phyloP scores from a whole-genome alignment of 2,113 vertebrate species.

The Ancistrus triradiatus region DNA sequence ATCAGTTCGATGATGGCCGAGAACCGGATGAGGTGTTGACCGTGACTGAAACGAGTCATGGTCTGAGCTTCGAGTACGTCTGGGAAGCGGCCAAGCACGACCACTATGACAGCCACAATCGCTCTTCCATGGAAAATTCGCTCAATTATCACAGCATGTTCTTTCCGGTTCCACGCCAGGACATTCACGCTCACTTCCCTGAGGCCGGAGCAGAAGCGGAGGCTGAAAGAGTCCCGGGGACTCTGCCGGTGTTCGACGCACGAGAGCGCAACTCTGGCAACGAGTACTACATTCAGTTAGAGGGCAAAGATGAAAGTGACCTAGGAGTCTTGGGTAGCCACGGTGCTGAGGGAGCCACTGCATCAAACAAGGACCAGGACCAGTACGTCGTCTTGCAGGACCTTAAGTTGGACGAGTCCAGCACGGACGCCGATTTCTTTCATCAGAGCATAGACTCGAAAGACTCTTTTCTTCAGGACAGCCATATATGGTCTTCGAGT shows the following conservation, averaged over 20 bases:
- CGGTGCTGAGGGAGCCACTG: constrained; percentile 61
- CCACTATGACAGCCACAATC: constrained; percentile 79
- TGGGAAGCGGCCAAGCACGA: constrained; percentile 95
- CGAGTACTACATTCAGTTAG: constrained; percentile 92
- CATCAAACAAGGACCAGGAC: constrained; percentile 55
- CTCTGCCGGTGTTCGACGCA: constrained; percentile 87
- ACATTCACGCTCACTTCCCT: constrained; percentile 76
- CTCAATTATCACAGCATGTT: constrained; percentile 89
- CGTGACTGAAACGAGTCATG: constrained; percentile 91
- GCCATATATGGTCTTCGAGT: constrained; percentile 65
- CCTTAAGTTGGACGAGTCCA: constrained; percentile 79
- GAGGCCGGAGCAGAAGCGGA: constrained; percentile 64
- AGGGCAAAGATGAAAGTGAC: constrained; percentile 78
- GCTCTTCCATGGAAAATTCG: constrained; percentile 70
- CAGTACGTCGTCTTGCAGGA: constrained; percentile 74
- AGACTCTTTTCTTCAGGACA: constrained; percentile 73
- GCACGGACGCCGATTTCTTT: constrained; percentile 83
- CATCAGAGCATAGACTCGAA: constrained; percentile 76
- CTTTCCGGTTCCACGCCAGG: constrained; percentile 81
- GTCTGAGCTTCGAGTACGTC: constrained; percentile 93
- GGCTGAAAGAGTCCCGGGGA: constrained; percentile 70
- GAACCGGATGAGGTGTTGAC: constrained; percentile 95
- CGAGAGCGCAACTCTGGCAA: constrained; percentile 85
- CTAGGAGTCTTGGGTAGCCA: constrained; percentile 65
- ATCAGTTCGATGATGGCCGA: constrained; percentile 82